phyloP scores from a whole-genome alignment of 2,113 vertebrate genomes.

The Leptobrachium ailaonicum region DNA sequence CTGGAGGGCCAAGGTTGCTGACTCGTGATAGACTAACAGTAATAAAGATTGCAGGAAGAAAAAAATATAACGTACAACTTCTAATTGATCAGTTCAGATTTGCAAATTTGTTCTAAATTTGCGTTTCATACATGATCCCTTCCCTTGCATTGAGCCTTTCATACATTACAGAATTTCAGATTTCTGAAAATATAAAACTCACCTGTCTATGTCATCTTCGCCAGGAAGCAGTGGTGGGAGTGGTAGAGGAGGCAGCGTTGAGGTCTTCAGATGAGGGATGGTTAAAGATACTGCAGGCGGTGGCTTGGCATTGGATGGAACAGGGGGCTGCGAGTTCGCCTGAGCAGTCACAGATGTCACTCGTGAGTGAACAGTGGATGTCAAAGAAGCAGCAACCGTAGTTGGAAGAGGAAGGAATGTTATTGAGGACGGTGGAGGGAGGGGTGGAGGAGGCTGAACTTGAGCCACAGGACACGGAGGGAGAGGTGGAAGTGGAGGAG shows the following conservation, averaged over 20 bases:
- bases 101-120: too few species aligned
- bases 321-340: conserved; percentile 77
- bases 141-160: too few species aligned
- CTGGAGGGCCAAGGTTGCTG: too few species aligned
- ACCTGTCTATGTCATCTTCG: conserved; percentile 91
- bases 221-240: conserved; percentile 89
- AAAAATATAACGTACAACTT: too few species aligned
- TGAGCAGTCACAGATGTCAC: conserved; percentile 70
- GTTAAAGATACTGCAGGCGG: conserved; percentile 72
- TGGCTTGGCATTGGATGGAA: conserved; percentile 72
- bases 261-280: conserved; percentile 86
- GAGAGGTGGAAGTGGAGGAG: conserved; percentile 71
- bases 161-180: too few species aligned
- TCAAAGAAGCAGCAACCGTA: conserved; percentile 61
- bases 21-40: too few species aligned
- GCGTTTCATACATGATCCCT: too few species aligned
- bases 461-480: conserved; percentile 63
- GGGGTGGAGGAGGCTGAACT: conserved; percentile 56
- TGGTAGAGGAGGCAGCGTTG: conserved; percentile 90
- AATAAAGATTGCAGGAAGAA: too few species aligned
- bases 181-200: conserved; percentile 13
- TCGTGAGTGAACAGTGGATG: conserved; percentile 65
- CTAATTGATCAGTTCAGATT: too few species aligned
- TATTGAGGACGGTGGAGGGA: conserved; percentile 59
- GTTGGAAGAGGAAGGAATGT: conserved; percentile 58